Conservation (phyloP, 2,797 vertebrate genomes). For the Parauchenoglanis punctatus region DNA sequence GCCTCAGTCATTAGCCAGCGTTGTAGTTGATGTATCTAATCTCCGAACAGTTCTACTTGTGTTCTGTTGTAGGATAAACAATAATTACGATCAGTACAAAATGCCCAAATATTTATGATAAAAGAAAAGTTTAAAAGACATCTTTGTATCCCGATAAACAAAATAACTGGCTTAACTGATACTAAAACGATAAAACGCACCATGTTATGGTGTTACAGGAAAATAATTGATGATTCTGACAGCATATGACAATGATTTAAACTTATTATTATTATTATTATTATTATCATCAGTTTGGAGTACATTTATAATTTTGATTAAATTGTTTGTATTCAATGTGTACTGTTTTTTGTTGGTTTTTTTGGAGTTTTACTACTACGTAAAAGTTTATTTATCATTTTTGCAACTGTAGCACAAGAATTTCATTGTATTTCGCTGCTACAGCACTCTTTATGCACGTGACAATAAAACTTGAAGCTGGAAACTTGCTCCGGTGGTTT, state of each 20-base stretch:
- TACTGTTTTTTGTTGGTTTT: background rate
- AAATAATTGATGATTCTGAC: background rate
- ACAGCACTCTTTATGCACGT: background rate
- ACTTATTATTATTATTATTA: background rate
- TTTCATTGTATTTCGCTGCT: background rate
- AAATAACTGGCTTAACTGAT: background rate
- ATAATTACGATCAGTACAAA: background rate
- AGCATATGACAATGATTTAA: background rate
- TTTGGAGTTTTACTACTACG: background rate
- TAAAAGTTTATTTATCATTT: background rate
- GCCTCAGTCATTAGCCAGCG: conserved; percentile 20
- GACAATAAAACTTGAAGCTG: too few species aligned
- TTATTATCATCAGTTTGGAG: background rate
- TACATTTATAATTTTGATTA: background rate
- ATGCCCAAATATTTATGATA: background rate
- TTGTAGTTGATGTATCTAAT: conserved; percentile 11
- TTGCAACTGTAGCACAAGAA: background rate
- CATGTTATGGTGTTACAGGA: background rate
- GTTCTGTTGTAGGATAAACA: background rate
- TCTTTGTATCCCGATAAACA: background rate
- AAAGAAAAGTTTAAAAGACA: background rate
- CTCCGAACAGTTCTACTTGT: background rate
- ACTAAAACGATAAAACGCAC: background rate
- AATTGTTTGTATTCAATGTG: too few species aligned
- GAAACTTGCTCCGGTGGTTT: background rate